phyloP scores from a whole-genome alignment of 2,888 invertebrate genomes.

The Mycalesis mineus region DNA sequence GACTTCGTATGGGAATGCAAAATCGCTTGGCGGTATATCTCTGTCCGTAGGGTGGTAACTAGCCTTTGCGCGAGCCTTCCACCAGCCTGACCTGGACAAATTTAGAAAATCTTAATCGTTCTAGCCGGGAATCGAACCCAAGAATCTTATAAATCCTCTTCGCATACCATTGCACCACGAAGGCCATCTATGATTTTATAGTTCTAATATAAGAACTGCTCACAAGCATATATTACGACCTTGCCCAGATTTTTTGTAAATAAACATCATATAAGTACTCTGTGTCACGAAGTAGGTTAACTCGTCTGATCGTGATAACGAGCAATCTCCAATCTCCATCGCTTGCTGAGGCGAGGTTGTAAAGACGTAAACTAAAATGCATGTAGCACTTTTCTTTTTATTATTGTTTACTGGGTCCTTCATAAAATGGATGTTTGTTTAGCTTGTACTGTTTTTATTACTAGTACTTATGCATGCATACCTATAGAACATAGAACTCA shows the following conservation, averaged over 20 bases:
- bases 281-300: conserved; percentile 31
- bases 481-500: too few species aligned
- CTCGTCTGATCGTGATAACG: conserved; percentile 28
- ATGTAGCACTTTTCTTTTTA: background rate
- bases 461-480: background rate
- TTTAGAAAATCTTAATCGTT: too few species aligned
- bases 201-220: conserved; percentile 9
- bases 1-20: too few species aligned
- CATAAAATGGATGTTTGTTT: background rate
- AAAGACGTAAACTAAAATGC: conserved; percentile 13
- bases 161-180: too few species aligned
- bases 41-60: too few species aligned
- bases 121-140: too few species aligned
- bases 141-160: too few species aligned
- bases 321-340: conserved; percentile 31
- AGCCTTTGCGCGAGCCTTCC: too few species aligned
- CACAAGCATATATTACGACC: conserved; percentile 14
- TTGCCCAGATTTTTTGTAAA: conserved; percentile 19
- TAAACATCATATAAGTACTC: conserved; percentile 14
- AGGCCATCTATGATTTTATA: too few species aligned
- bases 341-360: conserved; percentile 27
- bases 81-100: too few species aligned
- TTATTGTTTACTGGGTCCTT: background rate
- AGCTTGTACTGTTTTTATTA: background rate
- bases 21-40: too few species aligned